A percentile compares a stretch with the other conserved stretches of the same genome.
These are phyloP conservation scores for Lamellibrachia luymesi DNA, from an alignment of 1,140 invertebrate species.

Conservation along the genomic window DNA sequence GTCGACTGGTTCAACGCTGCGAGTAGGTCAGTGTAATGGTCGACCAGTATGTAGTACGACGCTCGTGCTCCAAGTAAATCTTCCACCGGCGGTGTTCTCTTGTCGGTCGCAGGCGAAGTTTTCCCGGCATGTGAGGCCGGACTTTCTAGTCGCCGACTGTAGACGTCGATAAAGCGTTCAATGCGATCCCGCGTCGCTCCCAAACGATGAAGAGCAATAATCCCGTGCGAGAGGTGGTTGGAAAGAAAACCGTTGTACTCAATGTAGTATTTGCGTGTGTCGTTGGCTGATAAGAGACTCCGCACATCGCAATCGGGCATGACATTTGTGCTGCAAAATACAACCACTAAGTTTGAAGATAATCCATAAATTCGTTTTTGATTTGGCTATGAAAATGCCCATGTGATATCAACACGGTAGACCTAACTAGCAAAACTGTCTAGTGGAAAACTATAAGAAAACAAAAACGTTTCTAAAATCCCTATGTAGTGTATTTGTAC, in stretches of 20 bases:
- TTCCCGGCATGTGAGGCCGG: neutral
- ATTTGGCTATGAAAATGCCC: neutral
- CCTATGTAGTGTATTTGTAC: no score
- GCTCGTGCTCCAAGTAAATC: neutral
- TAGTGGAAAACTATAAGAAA: neutral
- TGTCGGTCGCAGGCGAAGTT: neutral
- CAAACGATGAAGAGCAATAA: conserved; percentile 16
- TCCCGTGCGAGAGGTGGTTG: conserved; percentile 19
- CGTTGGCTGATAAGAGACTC: conserved; percentile 13
- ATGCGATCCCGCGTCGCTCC: conserved; percentile 8
- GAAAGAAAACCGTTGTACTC: conserved; percentile 20
- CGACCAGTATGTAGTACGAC: conserved; percentile 7
- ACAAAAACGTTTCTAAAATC: no score
- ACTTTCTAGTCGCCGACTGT: conserved; percentile 6
- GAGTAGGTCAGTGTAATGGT: conserved; percentile 12
- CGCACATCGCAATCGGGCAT: neutral
- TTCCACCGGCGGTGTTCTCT: neutral
- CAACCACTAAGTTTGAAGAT: neutral
- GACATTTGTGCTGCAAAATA: neutral
- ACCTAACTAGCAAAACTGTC: neutral
- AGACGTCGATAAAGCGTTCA: conserved; percentile 11
- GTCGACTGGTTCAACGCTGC: neutral
- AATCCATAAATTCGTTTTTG: neutral
- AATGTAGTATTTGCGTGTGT: conserved; percentile 17
- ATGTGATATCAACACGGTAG: neutral